Conservation (phyloP, 2,797 vertebrate genomes). For the Alfaro cultratus region DNA sequence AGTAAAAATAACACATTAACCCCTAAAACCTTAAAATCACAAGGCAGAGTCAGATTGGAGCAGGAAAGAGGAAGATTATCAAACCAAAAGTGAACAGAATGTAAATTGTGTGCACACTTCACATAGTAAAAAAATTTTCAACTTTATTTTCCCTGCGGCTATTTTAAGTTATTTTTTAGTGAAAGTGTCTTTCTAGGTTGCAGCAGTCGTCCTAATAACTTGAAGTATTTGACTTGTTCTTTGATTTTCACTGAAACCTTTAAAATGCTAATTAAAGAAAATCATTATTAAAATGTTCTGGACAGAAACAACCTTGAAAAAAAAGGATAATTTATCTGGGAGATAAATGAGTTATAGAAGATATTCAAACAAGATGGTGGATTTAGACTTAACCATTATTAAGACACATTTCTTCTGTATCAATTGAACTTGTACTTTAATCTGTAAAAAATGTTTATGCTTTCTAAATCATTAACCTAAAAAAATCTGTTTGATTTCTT, state of each 20-base stretch:
- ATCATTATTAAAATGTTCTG: background rate
- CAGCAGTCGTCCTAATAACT: background rate
- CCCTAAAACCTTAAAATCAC: conserved; percentile 25
- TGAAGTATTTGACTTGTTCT: background rate
- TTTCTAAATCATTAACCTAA: background rate
- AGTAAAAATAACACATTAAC: conserved; percentile 42
- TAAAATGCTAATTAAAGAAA: background rate
- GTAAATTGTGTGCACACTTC: conserved; percentile 13
- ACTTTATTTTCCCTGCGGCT: conserved; percentile 11
- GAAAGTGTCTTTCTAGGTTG: background rate
- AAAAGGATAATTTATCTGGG: background rate
- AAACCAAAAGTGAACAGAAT: conserved; percentile 6
- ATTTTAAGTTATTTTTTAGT: background rate
- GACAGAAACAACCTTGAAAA: background rate
- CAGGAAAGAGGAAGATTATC: conserved; percentile 19
- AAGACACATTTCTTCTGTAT: background rate
- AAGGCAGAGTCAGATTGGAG: conserved; percentile 9
- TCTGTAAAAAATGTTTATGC: background rate
- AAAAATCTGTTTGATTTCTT: background rate
- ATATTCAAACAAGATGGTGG: background rate
- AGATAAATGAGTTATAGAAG: background rate
- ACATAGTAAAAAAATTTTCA: conserved; percentile 6
- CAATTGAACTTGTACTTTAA: background rate
- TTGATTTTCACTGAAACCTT: background rate
- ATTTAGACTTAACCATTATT: conserved; percentile 8